Base-by-base conservation (phyloP, 1,140 invertebrate genomes). In the Oryctes rhinoceros region DNA sequence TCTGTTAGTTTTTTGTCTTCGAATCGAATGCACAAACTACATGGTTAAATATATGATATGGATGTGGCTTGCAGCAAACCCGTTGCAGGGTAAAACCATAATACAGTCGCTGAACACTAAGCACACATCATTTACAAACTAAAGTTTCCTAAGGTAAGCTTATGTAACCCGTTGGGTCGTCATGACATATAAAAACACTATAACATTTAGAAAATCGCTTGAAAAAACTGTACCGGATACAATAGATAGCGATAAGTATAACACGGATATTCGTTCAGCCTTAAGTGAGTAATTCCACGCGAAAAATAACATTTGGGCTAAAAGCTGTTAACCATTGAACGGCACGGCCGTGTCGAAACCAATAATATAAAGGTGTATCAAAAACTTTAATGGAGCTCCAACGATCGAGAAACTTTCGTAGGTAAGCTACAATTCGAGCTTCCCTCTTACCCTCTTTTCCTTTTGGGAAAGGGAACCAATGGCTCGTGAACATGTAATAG, bases 361-460 rank as follows among this genome's bases (percentile, higher is more conserved):
- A 71, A 71, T 71, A 71, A 71, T 71, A 71, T 71, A 24, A 71
- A 24, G 65, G 65, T 71, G 65, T 71, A 71, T 71, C 65, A 71
- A 71, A 71, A 71, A 71, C 65, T 71, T 71, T 71, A 71, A 71
- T 71, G 65, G 65, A 24, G 24, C 65, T 37, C 24, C 65, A 37
- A 37, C 65, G 65, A 71, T 71, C 35, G 65, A 6, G 65, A 71
- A 71, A 71, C 65, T 71, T 71, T 35, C 37, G 65, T 71, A 71
- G 18, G 65, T 71, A 71, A 71, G 65, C 24, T 35, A 71, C 65
- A 71, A 71, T 71, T 71, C 65, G 65, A 30, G 65, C 65, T 35
- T 20, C 24, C 7, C 35, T 15, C 7, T 71, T 71, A 10, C 20
- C 35, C 65, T 24, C 65, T 15, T 30, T 71, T 71, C 7, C 65